Percentiles rank a stretch among this genome's conserved stretches.
These are phyloP conservation scores for Plebejus melissa DNA, from an alignment of 2,888 invertebrate species.

Conservation along the genomic window DNA sequence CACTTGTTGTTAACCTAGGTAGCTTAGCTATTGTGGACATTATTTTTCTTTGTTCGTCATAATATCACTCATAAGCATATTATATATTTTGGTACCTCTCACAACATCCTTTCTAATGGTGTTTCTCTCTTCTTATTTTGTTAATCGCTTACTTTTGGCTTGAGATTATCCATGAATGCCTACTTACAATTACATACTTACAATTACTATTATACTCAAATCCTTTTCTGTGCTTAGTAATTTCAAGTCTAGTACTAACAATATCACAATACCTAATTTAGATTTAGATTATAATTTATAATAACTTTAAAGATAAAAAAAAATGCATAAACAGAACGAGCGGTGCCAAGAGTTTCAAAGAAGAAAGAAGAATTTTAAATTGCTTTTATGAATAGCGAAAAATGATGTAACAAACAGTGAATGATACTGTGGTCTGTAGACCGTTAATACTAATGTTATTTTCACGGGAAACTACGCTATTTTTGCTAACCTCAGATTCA, in stretches of 20 bases:
- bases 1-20: neutral
- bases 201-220: neutral
- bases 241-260: neutral
- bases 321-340: no score
- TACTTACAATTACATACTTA: no score
- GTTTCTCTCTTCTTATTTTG: neutral
- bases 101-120: neutral
- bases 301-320: no score
- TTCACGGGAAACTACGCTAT: constrained; percentile 2
- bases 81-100: neutral
- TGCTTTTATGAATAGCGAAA: neutral
- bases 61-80: no score
- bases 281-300: no score
- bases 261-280: neutral
- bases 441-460: neutral
- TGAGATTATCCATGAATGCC: neutral
- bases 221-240: neutral
- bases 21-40: no score
- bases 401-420: neutral
- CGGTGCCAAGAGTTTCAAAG: no score
- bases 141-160: neutral
- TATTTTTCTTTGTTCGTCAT: no score
- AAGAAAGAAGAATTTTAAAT: no score
- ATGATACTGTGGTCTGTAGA: neutral
- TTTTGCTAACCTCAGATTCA: constrained; percentile 1